A percentile compares a stretch with the other conserved stretches of the same genome.
phyloP scores from a whole-genome alignment of 2,797 vertebrate species.

The Pangasius djambal region DNA sequence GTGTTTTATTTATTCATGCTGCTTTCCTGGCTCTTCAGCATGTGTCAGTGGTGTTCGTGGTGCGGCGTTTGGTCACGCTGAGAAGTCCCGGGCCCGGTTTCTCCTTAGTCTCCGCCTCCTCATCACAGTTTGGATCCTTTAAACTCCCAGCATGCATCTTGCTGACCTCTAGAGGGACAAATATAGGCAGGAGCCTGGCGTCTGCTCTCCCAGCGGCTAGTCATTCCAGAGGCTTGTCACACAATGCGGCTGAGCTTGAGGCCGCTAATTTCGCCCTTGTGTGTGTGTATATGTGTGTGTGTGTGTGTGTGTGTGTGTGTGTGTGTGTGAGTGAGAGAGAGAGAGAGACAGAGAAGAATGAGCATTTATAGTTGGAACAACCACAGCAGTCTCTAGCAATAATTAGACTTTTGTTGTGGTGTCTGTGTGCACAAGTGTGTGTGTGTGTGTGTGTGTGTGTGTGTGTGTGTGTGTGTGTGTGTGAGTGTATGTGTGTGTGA shows the following conservation, averaged over 20 bases:
- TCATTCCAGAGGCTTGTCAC: background rate
- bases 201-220: background rate
- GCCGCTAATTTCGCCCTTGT: constrained; percentile 27
- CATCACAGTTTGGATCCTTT: background rate
- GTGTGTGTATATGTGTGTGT: constrained; percentile 13
- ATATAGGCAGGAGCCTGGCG: constrained; percentile 22
- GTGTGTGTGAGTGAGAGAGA: background rate
- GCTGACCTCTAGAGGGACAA: constrained; percentile 9
- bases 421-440: background rate
- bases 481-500: background rate
- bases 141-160: constrained; percentile 24
- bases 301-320: background rate
- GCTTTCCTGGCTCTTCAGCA: background rate
- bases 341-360: background rate
- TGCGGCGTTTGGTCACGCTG: background rate
- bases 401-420: constrained; percentile 31
- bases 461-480: constrained; percentile 24
- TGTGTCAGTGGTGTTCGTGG: constrained; percentile 20
- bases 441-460: constrained; percentile 27
- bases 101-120: background rate
- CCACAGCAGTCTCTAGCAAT: constrained; percentile 11
- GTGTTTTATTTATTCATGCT: background rate
- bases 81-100: constrained; percentile 14
- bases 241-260: background rate
- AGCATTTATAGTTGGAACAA: background rate